Base-by-base conservation (phyloP, 2,113 vertebrate genomes). In the Cyanistes caeruleus region DNA sequence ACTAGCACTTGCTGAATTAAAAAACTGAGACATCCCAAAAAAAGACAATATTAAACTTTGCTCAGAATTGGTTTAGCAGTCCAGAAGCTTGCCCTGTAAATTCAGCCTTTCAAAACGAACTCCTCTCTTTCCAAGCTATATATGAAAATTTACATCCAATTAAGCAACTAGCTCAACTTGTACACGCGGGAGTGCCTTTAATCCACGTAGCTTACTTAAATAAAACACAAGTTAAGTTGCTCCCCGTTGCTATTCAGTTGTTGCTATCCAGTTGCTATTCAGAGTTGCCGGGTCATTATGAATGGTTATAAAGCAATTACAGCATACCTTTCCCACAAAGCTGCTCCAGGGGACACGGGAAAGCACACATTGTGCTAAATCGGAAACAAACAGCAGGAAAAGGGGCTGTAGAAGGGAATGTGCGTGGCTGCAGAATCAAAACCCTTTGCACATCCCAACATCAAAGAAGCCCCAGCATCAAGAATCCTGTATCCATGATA, bases 161-260 rank as follows among this genome's bases (percentile, higher is more conserved):
- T 95, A 97, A 91, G 78, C 95, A 88, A 84, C 87, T 65, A 95
- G 86, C 80, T 97, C 78, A 80, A 75, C 88, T 90, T 41, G 76
- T 85, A 75, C 65, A 43, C 75, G 91, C 60, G 89, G 74, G 90
- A 97, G 52, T 89, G 94, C 84, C 88, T 97, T 96, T 97, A 96
- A 97, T 96, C 88, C 84, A 63, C 84, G 65, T 69, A 75, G 95
- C 58, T 95, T 65, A 65, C 77, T 77, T 94, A 97, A 97, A 97
- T 96, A 96, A 97, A 97, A 96, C 96, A 86, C 86, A 93, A 94
- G 74, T 79, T 87, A 97, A 95, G 84, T 90, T 89, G 87, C 89
- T 96, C 91, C 93, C 95, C 3, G 41, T 91, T 95, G 89, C 96
- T 96, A 80, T 92, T 97, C 95, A 30, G 23, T n/a, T n/a, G n/a